Evolutionary conservation across 2,888 invertebrate species (phyloP).

Genomic region (Leptura quadrifasciata): DNA sequence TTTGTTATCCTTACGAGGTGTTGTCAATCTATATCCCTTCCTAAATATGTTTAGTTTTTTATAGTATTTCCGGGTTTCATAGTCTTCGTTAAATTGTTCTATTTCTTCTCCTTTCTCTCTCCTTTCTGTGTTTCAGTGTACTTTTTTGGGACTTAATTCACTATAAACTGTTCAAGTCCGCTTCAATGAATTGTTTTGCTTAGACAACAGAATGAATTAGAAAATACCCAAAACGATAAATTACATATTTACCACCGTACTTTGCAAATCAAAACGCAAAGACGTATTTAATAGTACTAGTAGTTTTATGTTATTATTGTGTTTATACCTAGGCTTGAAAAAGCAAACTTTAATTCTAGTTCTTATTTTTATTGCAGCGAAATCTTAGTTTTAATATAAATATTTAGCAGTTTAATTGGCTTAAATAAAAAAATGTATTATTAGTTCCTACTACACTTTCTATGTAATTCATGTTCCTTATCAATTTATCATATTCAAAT

Average conservation of each 20-base stretch:
- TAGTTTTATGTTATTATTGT: constrained; percentile 32
- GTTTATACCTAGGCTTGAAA: constrained; percentile 13
- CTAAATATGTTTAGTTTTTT: no score
- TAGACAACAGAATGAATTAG: neutral
- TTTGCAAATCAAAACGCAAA: constrained; percentile 8
- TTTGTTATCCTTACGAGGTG: constrained; percentile 5
- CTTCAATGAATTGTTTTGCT: no score
- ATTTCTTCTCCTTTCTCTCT: no score
- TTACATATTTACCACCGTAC: neutral
- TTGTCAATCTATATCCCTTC: no score
- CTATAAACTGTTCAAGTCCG: no score
- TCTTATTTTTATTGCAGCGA: constrained; percentile 17
- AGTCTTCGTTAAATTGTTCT: no score
- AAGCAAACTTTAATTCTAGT: constrained; percentile 12
- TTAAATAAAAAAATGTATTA: constrained; percentile 1
- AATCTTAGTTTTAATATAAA: constrained; percentile 22
- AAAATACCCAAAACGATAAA: neutral
- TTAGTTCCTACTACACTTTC: neutral
- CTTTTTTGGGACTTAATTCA: no score
- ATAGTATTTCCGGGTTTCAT: no score
- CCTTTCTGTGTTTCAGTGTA: no score
- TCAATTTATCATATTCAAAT: constrained; percentile 8
- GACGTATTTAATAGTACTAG: constrained; percentile 18
- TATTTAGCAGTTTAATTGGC: constrained; percentile 4
- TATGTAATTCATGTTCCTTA: neutral